A percentile compares a stretch with the other conserved stretches of the same genome.
Conservation (phyloP, 2,888 invertebrate genomes). For the Cepaea hortensis region DNA sequence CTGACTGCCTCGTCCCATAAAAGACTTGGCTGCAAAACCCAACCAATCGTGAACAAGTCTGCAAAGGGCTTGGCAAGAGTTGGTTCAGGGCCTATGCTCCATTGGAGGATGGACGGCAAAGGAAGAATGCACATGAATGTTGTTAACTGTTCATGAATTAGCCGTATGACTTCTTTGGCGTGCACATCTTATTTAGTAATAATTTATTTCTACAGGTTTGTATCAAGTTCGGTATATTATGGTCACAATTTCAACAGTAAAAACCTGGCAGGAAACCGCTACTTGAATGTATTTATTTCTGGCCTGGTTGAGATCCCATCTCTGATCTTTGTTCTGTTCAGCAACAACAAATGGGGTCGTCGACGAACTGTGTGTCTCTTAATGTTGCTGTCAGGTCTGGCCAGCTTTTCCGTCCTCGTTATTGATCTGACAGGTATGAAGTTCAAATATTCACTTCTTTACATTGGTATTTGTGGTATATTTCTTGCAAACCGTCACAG, state of each 20-base stretch:
- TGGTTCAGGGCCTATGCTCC: no score
- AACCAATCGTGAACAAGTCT: no score
- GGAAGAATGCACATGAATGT: no score
- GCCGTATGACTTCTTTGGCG: no score
- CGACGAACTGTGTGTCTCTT: slow-evolving; percentile 65
- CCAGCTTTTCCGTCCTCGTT: slow-evolving; percentile 68
- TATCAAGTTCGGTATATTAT: slow-evolving; percentile 72
- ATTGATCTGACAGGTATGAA: slow-evolving; percentile 65
- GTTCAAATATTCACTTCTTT: no score
- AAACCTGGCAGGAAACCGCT: slow-evolving; percentile 69
- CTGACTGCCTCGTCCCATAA: no score
- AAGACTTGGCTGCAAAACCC: no score
- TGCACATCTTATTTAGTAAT: no score
- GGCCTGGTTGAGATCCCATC: slow-evolving; percentile 74
- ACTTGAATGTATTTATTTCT: slow-evolving; percentile 72
- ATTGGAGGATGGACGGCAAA: no score
- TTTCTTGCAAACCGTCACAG: no score
- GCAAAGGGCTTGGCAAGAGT: no score
- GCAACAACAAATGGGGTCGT: slow-evolving; percentile 71
- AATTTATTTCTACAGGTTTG: slow-evolving; percentile 65
- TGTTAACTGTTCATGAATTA: no score
- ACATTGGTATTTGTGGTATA: neutral
- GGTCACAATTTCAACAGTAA: slow-evolving; percentile 70
- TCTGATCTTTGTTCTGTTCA: slow-evolving; percentile 67
- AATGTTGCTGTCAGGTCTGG: slow-evolving; percentile 66